These are phyloP conservation scores for Cacatua alba DNA, from an alignment of 2,113 vertebrate species.

Conservation along the genomic window DNA sequence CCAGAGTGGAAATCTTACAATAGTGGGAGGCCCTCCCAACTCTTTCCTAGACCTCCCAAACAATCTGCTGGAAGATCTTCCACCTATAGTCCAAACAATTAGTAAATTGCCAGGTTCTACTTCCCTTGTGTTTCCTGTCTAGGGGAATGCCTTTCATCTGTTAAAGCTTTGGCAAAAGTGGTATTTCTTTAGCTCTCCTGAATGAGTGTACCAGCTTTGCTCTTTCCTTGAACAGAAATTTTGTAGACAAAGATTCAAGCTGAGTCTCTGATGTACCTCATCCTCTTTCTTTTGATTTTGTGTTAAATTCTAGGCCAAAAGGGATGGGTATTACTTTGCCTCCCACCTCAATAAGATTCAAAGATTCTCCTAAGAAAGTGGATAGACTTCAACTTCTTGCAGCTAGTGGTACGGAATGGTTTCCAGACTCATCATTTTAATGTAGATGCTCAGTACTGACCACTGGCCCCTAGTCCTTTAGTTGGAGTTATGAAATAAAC, in stretches of 20 bases:
- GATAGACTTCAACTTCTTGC: not conserved
- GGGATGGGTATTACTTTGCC: not conserved
- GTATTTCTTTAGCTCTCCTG: not conserved
- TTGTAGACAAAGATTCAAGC: not conserved
- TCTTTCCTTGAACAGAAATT: not conserved
- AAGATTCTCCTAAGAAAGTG: not conserved
- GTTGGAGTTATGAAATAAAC: not conserved
- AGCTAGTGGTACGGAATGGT: not conserved
- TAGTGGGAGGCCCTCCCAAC: not conserved
- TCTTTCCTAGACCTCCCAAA: not conserved
- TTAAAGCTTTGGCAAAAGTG: not conserved
- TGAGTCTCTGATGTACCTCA: not conserved
- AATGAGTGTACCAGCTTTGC: not conserved
- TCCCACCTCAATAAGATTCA: not conserved
- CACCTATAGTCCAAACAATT: not conserved
- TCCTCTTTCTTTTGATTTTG: not conserved
- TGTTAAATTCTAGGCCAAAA: not conserved
- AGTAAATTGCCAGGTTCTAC: not conserved
- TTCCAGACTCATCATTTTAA: not conserved
- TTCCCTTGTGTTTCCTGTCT: constrained; percentile 11
- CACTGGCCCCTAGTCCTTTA: not conserved
- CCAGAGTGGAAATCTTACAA: not conserved
- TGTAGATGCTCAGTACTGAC: not conserved
- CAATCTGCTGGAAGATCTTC: not conserved
- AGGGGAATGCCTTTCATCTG: constrained; percentile 1